These are phyloP conservation scores for Stratiomys singularior DNA, from an alignment of 2,888 invertebrate genomes.

Conservation along the genomic window DNA sequence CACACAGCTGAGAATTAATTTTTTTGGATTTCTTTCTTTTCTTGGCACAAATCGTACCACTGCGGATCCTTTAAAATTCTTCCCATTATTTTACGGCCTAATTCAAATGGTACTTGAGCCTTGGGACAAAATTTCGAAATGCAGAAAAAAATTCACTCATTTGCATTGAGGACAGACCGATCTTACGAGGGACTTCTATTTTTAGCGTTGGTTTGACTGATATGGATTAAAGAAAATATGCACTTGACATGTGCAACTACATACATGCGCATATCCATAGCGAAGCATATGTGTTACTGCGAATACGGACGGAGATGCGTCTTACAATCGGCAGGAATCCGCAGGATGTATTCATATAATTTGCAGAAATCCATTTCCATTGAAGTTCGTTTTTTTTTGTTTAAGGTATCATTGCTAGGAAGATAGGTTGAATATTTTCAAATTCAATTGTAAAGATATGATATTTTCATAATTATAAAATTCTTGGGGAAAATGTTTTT, in stretches of 20 bases:
- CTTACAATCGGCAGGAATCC: not conserved
- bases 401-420: too few relatives aligned
- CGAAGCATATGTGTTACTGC: not conserved
- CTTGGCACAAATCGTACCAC: not conserved
- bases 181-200: not conserved
- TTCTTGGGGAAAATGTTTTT: too few relatives aligned
- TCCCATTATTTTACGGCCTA: not conserved
- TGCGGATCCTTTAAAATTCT: too few relatives aligned
- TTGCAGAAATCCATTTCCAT: not conserved
- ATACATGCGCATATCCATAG: not conserved
- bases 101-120: not conserved
- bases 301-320: not conserved
- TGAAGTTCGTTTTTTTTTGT: too few relatives aligned
- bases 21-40: not conserved
- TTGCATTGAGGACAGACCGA: not conserved
- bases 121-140: not conserved
- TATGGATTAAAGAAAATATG: not conserved
- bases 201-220: constrained; percentile 4
- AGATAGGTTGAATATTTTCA: too few relatives aligned
- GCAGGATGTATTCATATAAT: not conserved
- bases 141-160: constrained; percentile 7
- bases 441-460: too few relatives aligned
- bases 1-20: too few relatives aligned
- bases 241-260: not conserved
- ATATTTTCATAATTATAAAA: too few relatives aligned